These are phyloP conservation scores for Coenonympha glycerion DNA, from an alignment of 2,888 invertebrate species.

Conservation along the genomic window DNA sequence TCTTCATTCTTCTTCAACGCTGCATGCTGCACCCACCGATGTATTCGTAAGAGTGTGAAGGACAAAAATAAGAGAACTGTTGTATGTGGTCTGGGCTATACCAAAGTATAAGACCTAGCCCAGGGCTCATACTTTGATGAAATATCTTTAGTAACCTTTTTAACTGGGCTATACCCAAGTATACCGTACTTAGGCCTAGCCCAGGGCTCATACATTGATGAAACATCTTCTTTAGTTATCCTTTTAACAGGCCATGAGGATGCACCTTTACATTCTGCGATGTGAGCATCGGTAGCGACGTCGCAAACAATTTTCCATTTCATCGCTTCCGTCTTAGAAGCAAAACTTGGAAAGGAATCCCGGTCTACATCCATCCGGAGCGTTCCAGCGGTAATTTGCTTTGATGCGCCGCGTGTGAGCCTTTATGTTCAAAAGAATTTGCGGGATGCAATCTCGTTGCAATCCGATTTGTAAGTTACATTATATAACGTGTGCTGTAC, in stretches of 20 bases:
- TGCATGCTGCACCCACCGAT: too few species aligned
- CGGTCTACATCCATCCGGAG: conserved; percentile 19
- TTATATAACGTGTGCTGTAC: too few species aligned
- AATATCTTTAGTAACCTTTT: too few species aligned
- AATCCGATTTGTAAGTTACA: conserved; percentile 16
- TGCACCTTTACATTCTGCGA: conserved; percentile 11
- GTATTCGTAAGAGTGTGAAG: too few species aligned
- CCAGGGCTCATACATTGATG: too few species aligned
- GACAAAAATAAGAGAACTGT: too few species aligned
- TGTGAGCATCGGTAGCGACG: conserved; percentile 24
- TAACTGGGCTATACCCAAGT: too few species aligned
- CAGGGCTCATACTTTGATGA: too few species aligned
- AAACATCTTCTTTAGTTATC: not conserved
- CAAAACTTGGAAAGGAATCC: conserved; percentile 25
- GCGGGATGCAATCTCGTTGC: conserved; percentile 13
- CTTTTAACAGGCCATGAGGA: not conserved
- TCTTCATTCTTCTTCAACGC: too few species aligned
- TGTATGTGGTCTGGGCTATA: too few species aligned
- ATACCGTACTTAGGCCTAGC: too few species aligned
- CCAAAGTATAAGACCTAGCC: too few species aligned
- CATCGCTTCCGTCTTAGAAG: conserved; percentile 30
- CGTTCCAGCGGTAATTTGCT: conserved; percentile 24
- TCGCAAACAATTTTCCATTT: conserved; percentile 41
- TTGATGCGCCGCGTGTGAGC: conserved; percentile 17
- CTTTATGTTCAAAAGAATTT: conserved; percentile 9